Conservation (phyloP, 2,113 vertebrate species). For the Riparia riparia region DNA sequence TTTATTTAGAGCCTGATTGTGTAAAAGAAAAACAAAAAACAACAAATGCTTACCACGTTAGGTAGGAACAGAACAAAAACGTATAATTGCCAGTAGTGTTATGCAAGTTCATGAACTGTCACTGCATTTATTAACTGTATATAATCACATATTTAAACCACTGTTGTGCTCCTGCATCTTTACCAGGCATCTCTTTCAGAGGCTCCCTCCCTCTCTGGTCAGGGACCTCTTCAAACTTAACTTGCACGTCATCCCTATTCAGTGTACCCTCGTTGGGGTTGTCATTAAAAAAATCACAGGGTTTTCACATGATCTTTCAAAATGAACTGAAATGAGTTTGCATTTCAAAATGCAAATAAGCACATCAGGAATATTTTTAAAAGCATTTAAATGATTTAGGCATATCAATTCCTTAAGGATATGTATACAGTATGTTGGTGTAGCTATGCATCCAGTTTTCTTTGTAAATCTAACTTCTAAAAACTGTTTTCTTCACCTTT, state of each 20-base stretch:
- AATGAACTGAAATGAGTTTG: too few species aligned
- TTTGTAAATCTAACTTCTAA: neutral
- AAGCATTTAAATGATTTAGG: neutral
- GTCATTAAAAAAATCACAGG: neutral
- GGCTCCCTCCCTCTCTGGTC: neutral
- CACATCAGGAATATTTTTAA: neutral
- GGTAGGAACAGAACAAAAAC: neutral
- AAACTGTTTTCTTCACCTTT: neutral
- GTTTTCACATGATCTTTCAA: neutral
- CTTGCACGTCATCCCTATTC: neutral
- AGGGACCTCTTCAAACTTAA: neutral
- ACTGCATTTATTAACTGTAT: neutral
- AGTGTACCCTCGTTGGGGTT: neutral
- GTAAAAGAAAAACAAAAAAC: neutral
- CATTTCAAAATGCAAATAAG: neutral
- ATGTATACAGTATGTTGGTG: neutral
- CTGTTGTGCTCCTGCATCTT: neutral
- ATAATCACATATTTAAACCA: neutral
- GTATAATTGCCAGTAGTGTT: neutral
- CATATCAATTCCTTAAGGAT: neutral
- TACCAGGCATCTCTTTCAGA: neutral
- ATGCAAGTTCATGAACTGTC: neutral
- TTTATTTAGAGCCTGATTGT: neutral
- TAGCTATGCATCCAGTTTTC: neutral
- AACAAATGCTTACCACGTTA: neutral